phyloP scores from a whole-genome alignment of 2,113 vertebrate species.

The Marcusenius ussheri region DNA sequence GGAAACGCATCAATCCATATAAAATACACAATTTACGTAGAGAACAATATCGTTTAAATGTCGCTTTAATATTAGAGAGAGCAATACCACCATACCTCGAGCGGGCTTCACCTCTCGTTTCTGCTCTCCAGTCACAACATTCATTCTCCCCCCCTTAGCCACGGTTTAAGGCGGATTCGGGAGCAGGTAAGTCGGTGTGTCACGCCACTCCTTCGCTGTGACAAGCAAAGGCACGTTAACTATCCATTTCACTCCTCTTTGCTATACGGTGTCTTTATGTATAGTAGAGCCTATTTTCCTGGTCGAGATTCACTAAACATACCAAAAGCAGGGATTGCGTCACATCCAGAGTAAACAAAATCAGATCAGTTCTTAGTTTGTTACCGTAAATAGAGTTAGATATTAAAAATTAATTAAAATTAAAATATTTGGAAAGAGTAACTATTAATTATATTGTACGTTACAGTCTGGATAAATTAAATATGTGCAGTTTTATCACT shows the following conservation, averaged over 20 bases:
- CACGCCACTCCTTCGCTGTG: not conserved
- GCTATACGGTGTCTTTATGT: not conserved
- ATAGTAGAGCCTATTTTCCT: not conserved
- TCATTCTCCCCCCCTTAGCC: not conserved
- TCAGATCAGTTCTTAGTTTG: not conserved
- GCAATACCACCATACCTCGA: not conserved
- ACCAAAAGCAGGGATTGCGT: not conserved
- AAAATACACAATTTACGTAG: not conserved
- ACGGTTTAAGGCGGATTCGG: not conserved
- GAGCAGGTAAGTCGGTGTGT: not conserved
- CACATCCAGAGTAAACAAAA: not conserved
- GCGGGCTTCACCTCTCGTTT: not conserved
- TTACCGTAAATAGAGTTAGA: not conserved
- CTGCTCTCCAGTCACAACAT: not conserved
- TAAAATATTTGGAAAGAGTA: not conserved
- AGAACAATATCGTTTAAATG: not conserved
- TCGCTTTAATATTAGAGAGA: not conserved
- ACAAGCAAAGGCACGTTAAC: not conserved
- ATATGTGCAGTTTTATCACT: not conserved
- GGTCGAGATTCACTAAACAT: not conserved
- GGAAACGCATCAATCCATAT: not conserved
- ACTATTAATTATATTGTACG: not conserved
- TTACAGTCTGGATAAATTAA: not conserved
- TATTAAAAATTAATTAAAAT: not conserved
- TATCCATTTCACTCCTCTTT: not conserved